Percentiles rank a stretch among this genome's conserved stretches.
phyloP scores from a whole-genome alignment of 2,113 vertebrate genomes.

The Colossoma macropomum region DNA sequence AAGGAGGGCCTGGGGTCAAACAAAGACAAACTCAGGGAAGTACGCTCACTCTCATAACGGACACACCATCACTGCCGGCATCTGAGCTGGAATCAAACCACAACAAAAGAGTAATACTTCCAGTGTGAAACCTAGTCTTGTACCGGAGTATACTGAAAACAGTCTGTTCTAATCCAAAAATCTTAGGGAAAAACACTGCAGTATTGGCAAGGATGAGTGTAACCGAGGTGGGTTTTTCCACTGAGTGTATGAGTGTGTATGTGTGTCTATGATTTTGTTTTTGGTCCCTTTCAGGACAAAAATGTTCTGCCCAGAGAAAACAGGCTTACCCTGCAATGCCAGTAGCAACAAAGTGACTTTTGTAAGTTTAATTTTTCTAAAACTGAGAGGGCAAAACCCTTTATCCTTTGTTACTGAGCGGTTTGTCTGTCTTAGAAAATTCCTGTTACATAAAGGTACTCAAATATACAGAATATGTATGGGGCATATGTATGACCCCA shows the following conservation, averaged over 20 bases:
- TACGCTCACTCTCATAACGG: constrained; percentile 2
- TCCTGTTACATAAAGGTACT: too few relatives aligned
- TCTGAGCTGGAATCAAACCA: constrained; percentile 41
- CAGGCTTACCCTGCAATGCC: too few relatives aligned
- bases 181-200: constrained; percentile 39
- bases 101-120: constrained; percentile 32
- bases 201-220: constrained; percentile 3
- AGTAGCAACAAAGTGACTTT: too few relatives aligned
- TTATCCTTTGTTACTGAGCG: too few relatives aligned
- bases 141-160: constrained; percentile 42
- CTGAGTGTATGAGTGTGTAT: constrained; percentile 9
- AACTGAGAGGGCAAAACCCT: too few relatives aligned
- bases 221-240: constrained; percentile 30
- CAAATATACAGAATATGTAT: too few relatives aligned
- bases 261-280: not conserved
- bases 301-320: not conserved
- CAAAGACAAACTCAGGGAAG: not conserved
- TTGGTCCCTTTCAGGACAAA: not conserved
- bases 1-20: constrained; percentile 22
- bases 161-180: constrained; percentile 20
- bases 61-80: not conserved
- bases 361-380: too few relatives aligned
- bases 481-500: not conserved
- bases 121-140: constrained; percentile 36
- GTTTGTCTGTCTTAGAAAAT: too few relatives aligned